phyloP scores from a whole-genome alignment of 2,888 invertebrate species.

The Thalpophila matura region DNA sequence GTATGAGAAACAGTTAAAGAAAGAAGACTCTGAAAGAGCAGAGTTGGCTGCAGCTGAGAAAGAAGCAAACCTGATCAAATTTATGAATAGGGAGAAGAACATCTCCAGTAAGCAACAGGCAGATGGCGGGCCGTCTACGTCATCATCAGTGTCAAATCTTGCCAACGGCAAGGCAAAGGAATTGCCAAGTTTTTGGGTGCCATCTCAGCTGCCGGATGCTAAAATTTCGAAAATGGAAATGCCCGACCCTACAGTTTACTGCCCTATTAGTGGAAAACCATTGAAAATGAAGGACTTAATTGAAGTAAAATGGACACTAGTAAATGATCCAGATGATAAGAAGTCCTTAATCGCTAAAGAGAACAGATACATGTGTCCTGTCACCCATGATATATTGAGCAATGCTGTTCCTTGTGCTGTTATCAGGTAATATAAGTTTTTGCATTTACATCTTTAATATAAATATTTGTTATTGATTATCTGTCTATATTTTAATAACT shows the following conservation, averaged over 20 bases:
- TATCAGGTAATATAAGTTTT: conserved; percentile 87
- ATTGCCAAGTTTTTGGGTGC: conserved; percentile 99
- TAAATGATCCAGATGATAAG: conserved; percentile 96
- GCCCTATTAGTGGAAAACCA: conserved; percentile 92
- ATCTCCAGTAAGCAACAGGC: conserved; percentile 88
- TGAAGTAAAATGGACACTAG: conserved; percentile 97
- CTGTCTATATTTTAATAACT: no score
- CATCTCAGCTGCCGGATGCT: conserved; percentile 97
- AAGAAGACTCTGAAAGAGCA: conserved; percentile 93
- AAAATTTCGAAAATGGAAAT: conserved; percentile 91
- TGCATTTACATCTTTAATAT: background rate
- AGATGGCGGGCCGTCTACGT: conserved; percentile 67
- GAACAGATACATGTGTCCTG: conserved; percentile 99
- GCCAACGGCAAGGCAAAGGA: conserved; percentile 94
- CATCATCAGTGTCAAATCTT: conserved; percentile 94
- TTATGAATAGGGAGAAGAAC: conserved; percentile 95
- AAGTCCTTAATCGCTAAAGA: conserved; percentile 96
- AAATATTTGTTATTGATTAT: background rate
- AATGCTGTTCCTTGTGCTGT: conserved; percentile 99
- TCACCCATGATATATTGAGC: conserved; percentile 98
- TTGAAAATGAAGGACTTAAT: conserved; percentile 98
- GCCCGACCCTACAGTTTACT: conserved; percentile 84
- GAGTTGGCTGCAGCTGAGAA: conserved; percentile 94
- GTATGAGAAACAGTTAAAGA: conserved; percentile 96
- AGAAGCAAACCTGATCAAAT: conserved; percentile 94